phyloP scores from a whole-genome alignment of 1,140 invertebrate genomes.

The Lanistes nyassanus region DNA sequence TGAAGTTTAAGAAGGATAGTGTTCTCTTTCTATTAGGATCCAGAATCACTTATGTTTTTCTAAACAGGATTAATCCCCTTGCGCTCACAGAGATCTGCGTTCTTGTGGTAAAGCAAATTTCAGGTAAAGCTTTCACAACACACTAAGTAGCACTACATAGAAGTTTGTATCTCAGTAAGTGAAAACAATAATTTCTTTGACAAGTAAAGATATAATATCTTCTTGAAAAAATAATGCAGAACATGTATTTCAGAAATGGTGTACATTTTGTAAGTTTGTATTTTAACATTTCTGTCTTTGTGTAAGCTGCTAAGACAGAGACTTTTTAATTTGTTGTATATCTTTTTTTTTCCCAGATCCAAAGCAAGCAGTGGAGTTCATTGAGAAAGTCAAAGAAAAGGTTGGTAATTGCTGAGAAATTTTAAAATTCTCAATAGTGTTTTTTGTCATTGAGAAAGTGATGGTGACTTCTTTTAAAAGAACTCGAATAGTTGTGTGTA shows the following conservation, averaged over 20 bases:
- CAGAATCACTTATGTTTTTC: slow-evolving; percentile 33
- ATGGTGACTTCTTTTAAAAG: too few relatives aligned
- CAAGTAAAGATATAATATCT: too few relatives aligned
- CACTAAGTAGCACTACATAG: background rate
- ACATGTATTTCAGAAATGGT: background rate
- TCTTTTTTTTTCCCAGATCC: slow-evolving; percentile 71
- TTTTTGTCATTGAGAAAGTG: background rate
- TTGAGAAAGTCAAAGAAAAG: slow-evolving; percentile 87
- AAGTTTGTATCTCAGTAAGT: too few relatives aligned
- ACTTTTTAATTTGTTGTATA: background rate
- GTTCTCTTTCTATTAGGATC: background rate
- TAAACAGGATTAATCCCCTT: slow-evolving; percentile 89
- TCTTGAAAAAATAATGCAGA: background rate
- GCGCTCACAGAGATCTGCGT: slow-evolving; percentile 90
- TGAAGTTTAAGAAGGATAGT: background rate
- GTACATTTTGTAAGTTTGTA: background rate
- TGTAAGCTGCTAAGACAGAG: background rate
- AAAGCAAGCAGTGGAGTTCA: slow-evolving; percentile 84
- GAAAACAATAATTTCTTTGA: too few relatives aligned
- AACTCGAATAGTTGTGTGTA: too few relatives aligned
- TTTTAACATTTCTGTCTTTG: background rate
- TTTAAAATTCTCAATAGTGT: background rate
- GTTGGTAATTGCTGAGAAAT: slow-evolving; percentile 54
- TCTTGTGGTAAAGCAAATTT: slow-evolving; percentile 81
- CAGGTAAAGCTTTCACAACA: slow-evolving; percentile 50